Conservation (phyloP, 2,113 vertebrate genomes). For the Antechinus stuartii region DNA sequence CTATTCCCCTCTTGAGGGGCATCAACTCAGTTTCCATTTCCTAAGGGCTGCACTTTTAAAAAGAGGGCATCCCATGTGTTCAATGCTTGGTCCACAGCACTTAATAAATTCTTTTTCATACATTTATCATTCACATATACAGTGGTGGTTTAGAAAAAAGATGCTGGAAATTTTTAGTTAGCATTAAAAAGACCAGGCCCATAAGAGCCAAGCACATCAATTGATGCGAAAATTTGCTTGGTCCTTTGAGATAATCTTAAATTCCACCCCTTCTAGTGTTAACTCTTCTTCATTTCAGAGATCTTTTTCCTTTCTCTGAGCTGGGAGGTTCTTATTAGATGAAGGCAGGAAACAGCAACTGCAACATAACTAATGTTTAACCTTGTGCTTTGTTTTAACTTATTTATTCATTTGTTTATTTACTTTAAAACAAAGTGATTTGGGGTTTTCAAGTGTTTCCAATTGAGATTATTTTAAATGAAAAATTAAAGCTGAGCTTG, state of each 20-base stretch:
- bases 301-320: neutral
- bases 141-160: neutral
- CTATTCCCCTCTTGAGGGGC: too few relatives aligned
- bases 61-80: neutral
- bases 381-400: neutral
- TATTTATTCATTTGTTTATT: neutral
- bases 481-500: neutral
- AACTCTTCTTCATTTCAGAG: neutral
- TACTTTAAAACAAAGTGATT: slow-evolving; percentile 12
- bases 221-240: neutral
- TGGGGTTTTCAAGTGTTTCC: neutral
- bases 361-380: neutral
- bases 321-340: neutral
- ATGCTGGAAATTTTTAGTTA: neutral
- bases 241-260: neutral
- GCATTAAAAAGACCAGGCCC: neutral
- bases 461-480: neutral
- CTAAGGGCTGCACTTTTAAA: neutral
- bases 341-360: neutral
- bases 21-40: too few relatives aligned
- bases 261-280: neutral
- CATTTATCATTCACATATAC: neutral
- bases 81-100: neutral
- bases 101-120: neutral
- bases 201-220: neutral